Evolutionary conservation across 2,113 vertebrate species (phyloP), one percentile per base, ranked within the genome.

Genomic region (Mus pahari): DNA sequence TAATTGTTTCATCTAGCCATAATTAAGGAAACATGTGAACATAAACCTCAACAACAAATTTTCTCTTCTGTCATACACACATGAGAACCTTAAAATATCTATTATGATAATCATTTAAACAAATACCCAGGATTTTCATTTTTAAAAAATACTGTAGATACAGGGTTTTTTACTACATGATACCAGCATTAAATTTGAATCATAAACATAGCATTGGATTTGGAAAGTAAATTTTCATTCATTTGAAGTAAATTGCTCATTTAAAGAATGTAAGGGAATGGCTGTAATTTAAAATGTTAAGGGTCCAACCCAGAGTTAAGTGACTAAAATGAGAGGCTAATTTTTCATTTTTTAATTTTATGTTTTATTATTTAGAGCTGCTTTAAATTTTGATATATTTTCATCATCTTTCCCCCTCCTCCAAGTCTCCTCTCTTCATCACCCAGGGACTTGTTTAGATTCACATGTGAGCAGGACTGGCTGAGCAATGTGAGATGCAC

Each of bases 211-310:
- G 11, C 66, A 7, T 87, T 91, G 60, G 60, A 50, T 79, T 96
- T 87, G 77, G 17, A 87, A 96, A 48, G 53, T 48, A 95, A 94
- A 60, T 74, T 94, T 93, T 74, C 48, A 5, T 89, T 90, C 6
- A 55, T 75, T 90, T 33, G 36, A 92, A 87, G 3, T 87, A 78
- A 96, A 86, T 89, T 91, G 74, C 6, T 84, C 45, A 1, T 84
- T 93, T n/a, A 24, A 78, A 11, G 19, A 20, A 78, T 74, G 4
- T 14, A 86, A 75, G 31, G 89, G 20, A 1, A 11, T 73, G 45
- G 36, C 14, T 0, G 11, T 75, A 94, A 66, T 88, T 89, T 87
- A 86, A 62, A 91, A 2, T 82, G 33, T 78, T 53, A 87, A 89
- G 31, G 8, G 73, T 7, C 53, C 12, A 94, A 26, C 11, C 24